phyloP scores from a whole-genome alignment of 1,140 invertebrate species.

The Drosophila suzukii region DNA sequence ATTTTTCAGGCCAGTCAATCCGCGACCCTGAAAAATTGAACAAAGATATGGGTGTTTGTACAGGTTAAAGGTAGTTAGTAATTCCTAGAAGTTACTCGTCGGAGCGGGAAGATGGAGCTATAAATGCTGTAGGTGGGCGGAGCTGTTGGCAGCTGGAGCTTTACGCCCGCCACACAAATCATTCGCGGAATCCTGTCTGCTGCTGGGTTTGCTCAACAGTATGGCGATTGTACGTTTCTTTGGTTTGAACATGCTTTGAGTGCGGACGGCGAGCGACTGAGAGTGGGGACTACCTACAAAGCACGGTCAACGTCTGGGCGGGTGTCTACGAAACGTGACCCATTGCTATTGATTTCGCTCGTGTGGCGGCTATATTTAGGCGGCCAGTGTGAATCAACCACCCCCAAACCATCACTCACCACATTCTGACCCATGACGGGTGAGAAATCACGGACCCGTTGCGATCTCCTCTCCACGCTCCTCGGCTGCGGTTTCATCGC shows the following conservation, averaged over 20 bases:
- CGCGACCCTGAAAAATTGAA: constrained; percentile 86
- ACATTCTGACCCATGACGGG: constrained; percentile 86
- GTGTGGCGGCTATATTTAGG: constrained; percentile 50
- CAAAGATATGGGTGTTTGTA: background rate
- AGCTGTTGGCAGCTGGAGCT: constrained; percentile 60
- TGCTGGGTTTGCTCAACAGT: constrained; percentile 28
- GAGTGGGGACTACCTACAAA: constrained; percentile 6
- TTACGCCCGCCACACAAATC: constrained; percentile 75
- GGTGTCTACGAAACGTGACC: constrained; percentile 58
- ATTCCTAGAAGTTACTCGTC: constrained; percentile 54
- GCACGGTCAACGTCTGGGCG: constrained; percentile 17
- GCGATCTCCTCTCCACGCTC: constrained; percentile 61
- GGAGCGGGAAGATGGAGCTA: constrained; percentile 68
- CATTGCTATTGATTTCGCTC: constrained; percentile 60
- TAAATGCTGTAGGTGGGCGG: constrained; percentile 68
- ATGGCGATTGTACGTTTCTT: constrained; percentile 35
- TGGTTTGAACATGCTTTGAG: constrained; percentile 66
- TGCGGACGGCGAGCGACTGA: constrained; percentile 61
- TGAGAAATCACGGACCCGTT: constrained; percentile 86
- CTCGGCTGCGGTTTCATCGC: constrained; percentile 86
- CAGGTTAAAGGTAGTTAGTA: too few relatives aligned
- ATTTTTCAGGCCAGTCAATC: constrained; percentile 94
- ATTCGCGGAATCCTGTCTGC: constrained; percentile 48
- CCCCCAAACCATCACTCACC: constrained; percentile 49
- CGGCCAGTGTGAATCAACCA: constrained; percentile 32